Percentiles rank a stretch among this genome's conserved stretches.
Conservation (phyloP, 2,113 vertebrate species). For the Archocentrus centrarchus region DNA sequence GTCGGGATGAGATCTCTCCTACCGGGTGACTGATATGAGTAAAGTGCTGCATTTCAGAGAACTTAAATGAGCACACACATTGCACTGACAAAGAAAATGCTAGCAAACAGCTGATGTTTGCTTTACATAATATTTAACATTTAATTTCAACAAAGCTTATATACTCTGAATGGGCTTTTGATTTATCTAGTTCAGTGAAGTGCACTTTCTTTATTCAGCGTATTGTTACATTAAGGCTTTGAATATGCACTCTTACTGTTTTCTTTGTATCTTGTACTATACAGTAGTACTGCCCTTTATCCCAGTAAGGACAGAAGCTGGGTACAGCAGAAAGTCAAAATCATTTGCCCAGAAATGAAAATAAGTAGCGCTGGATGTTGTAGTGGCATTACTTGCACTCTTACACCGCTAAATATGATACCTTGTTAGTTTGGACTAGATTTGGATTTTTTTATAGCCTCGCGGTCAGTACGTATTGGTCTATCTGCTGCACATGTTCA, state of each 20-base stretch:
- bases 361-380: not conserved
- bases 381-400: not conserved
- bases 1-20: not conserved
- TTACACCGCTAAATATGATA: not conserved
- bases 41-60: not conserved
- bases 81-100: not conserved
- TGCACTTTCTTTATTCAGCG: not conserved
- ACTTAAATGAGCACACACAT: not conserved
- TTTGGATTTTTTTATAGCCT: not conserved
- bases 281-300: not conserved
- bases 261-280: not conserved
- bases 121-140: not conserved
- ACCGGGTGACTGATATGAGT: conserved; percentile 18
- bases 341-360: not conserved
- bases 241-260: not conserved
- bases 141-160: conserved; percentile 2
- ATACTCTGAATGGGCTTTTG: not conserved
- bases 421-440: not conserved
- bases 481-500: not conserved
- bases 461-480: not conserved
- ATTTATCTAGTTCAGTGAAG: not conserved
- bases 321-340: not conserved
- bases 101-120: not conserved
- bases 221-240: not conserved
- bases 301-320: not conserved